phyloP scores from a whole-genome alignment of 2,113 vertebrate genomes.

The Sitta europaea region DNA sequence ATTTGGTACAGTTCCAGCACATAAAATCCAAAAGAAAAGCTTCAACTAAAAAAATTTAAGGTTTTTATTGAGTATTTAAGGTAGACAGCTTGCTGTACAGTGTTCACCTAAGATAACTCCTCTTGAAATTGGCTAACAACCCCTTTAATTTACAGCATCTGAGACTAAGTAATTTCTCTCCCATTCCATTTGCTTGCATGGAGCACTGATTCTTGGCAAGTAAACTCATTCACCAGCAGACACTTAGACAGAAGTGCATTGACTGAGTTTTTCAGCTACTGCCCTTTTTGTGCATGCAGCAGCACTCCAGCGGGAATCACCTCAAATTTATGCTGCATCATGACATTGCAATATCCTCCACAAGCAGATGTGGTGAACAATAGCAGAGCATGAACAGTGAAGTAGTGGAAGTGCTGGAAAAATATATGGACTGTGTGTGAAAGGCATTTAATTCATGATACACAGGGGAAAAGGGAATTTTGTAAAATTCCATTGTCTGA shows the following conservation, averaged over 20 bases:
- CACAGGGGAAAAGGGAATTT: not conserved
- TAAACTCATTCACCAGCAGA: not conserved
- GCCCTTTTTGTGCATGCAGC: not conserved
- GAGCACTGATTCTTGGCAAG: not conserved
- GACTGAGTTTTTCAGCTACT: not conserved
- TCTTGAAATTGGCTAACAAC: not conserved
- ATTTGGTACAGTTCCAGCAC: not conserved
- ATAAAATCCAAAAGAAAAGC: not conserved
- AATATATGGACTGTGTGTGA: not conserved
- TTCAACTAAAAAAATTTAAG: not conserved
- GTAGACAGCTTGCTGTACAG: not conserved
- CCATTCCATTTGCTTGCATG: not conserved
- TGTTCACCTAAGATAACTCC: not conserved
- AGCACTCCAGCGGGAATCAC: not conserved
- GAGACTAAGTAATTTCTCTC: not conserved
- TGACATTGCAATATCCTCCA: not conserved
- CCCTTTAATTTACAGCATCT: not conserved
- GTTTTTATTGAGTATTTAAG: not conserved
- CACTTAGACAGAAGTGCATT: not conserved
- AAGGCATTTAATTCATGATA: not conserved
- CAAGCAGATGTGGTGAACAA: not conserved
- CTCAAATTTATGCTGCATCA: not conserved
- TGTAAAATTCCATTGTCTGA: not conserved
- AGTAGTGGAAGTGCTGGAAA: not conserved
- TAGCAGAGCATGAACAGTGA: not conserved